Conservation (phyloP, 1,140 invertebrate species). For the Drosophila fuyamai region DNA sequence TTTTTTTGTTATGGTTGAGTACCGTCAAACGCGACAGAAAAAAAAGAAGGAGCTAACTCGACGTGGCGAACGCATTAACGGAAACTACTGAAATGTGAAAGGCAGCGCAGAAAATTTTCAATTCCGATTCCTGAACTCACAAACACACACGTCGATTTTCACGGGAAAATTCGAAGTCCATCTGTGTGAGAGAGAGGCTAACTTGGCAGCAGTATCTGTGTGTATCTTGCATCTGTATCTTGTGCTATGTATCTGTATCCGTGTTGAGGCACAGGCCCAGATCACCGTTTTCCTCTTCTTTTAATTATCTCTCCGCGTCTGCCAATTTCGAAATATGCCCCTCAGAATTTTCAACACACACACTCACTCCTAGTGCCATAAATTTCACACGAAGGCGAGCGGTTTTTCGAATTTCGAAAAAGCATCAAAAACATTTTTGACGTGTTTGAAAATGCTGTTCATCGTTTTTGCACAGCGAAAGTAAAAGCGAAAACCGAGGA, state of each 20-base stretch:
- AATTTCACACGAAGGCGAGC: conserved; percentile 35
- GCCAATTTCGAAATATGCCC: conserved; percentile 76
- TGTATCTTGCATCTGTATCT: conserved; percentile 28
- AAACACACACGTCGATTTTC: conserved; percentile 33
- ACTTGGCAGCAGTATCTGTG: conserved; percentile 26
- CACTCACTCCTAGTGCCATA: conserved; percentile 20
- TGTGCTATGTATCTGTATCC: conserved; percentile 34
- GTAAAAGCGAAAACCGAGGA: conserved; percentile 58
- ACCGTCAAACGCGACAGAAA: conserved; percentile 36
- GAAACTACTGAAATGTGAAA: conserved; percentile 82
- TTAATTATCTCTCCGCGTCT: conserved; percentile 40
- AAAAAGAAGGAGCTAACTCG: conserved; percentile 37
- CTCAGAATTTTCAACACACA: conserved; percentile 29
- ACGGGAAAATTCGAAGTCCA: conserved; percentile 47
- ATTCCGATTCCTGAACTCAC: conserved; percentile 67
- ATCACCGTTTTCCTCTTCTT: conserved; percentile 34
- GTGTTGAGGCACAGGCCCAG: conserved; percentile 57
- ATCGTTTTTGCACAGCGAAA: conserved; percentile 69
- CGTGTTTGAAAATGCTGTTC: conserved; percentile 20
- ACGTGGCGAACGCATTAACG: conserved; percentile 80
- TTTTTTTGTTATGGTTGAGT: conserved; percentile 21
- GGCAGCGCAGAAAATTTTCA: conserved; percentile 72
- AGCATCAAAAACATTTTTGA: conserved; percentile 30
- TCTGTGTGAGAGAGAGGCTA: conserved; percentile 48
- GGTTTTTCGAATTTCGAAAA: conserved; percentile 34